phyloP scores from a whole-genome alignment of 2,797 vertebrate genomes.

The Stomatorhinus walkeri region DNA sequence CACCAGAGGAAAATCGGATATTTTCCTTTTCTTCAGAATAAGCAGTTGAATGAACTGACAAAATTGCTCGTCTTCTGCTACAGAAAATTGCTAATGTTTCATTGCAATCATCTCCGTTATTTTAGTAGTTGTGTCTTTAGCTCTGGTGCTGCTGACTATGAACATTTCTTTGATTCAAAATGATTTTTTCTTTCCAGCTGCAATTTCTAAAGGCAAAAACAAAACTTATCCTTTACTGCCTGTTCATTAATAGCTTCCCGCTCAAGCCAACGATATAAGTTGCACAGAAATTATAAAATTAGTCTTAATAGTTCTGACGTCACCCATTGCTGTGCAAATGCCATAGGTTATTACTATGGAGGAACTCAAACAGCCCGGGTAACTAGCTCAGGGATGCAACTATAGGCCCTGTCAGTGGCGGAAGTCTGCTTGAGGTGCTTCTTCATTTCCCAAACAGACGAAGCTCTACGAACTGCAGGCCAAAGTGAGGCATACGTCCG shows the following conservation, averaged over 20 bases:
- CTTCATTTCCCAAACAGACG: conserved; percentile 48
- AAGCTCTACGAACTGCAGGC: conserved; percentile 77
- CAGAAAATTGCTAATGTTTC: no score
- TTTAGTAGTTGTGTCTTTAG: no score
- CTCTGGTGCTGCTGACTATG: no score
- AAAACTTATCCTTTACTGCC: not conserved
- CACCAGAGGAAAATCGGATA: not conserved
- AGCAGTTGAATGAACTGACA: not conserved
- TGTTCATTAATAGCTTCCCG: not conserved
- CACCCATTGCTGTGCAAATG: not conserved
- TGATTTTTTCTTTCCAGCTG: not conserved
- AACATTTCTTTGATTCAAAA: no score
- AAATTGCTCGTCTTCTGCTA: not conserved
- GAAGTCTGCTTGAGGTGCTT: not conserved
- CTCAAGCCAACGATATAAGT: not conserved
- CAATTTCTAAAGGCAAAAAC: not conserved
- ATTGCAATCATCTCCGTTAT: no score
- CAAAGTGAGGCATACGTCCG: conserved; percentile 65
- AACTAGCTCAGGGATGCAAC: not conserved
- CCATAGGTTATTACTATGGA: not conserved
- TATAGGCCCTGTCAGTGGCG: not conserved
- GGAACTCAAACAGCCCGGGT: not conserved
- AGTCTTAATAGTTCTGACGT: not conserved
- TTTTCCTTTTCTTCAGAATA: not conserved
- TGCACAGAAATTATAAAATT: not conserved